Base-by-base conservation (phyloP, 2,113 vertebrate genomes). In the Danionella cerebrum region DNA sequence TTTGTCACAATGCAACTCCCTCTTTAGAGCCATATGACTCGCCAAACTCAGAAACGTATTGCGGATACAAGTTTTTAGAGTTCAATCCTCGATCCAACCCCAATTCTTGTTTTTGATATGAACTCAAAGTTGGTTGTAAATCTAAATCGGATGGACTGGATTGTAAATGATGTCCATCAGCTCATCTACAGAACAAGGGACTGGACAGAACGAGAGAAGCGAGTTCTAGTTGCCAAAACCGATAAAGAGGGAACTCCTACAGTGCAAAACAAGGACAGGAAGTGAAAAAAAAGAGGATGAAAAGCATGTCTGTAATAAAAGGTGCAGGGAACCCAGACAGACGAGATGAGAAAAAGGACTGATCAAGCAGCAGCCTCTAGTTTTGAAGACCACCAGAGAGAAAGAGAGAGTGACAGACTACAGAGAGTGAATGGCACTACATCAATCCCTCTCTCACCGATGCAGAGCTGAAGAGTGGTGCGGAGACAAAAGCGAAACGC, bases 251-350 rank as follows among this genome's bases (percentile, higher is more conserved):
- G 24, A 41, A 16, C 59, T 77, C 76, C 76, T 70, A n/a, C 73
- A 52, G 67, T 63, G 31, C 71, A 76, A 77, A 80, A 84, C 21
- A 53, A 63, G 78, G 73, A 71, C 76, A 80, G 69, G 78, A 84
- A 69, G 44, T 11, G 42, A 86, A 85, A 84, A 85, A 87, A 80
- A 68, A n/a, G n/a, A n/a, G 81, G 78, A 81, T 82, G 85, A 84
- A 86, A 83, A 81, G 82, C 80, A 86, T 86, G 82, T 80, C 79
- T 76, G 74, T 82, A 80, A 87, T 83, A 83, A 85, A 88, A 83
- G 79, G 76, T 47, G 69, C 53, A 53, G 74, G 65, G 65, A 79
- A 72, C 1, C 70, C 71, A 76, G 50, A 76, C 53, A 67, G 76
- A n/a, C n/a, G 69, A 53, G 66, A 29, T 19, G 16, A 33, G 38